Evolutionary conservation across 2,888 invertebrate species (phyloP), one percentile per base, ranked within the genome.

Genomic region (Panopea generosa): DNA sequence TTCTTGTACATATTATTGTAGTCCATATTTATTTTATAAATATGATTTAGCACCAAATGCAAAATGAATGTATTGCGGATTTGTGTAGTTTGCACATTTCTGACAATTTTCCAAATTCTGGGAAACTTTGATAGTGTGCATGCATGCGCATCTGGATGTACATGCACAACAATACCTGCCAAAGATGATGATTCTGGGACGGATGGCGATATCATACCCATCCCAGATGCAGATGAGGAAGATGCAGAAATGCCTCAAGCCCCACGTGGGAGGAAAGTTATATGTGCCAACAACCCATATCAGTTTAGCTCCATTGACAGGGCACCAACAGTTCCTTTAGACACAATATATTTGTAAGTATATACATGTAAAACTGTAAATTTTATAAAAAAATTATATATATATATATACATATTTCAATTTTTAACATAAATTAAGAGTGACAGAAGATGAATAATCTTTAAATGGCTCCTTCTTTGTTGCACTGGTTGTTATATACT

Each of bases 291-390:
- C 52, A 86, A 84, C 16, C 79, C 82, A 3, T 78, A 80, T 49
- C 83, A 84, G 14, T 83, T 86, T 59, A 84, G 59, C 16, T 77
- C 85, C 6, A 67, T 86, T 11, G 65, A 77, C 33, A 33, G 33
- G 33, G 33, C 33, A 11, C 33, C 33, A 33, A 33, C 33, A 33
- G 33, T 81, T 18, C 81, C 81, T 11, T 74, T 82, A 24, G 87
- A 87, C 67, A 86, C 87, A 55, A 84, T 86, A 50, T 77, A 83
- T 60, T 77, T 87, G 87, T 87, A 79, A 87, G 87, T 87, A 84
- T 74, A 45, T 3, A n/a, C n/a, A n/a, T n/a, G n/a, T n/a, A n/a
- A n/a, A n/a, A n/a, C n/a, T n/a, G n/a, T n/a, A 40, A 40, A 11
- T 40, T 16, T 40, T 40, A 40, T 40, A 11, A 40, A 40, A 40